Base-by-base conservation (phyloP, 2,113 vertebrate genomes). In the Solea senegalensis region DNA sequence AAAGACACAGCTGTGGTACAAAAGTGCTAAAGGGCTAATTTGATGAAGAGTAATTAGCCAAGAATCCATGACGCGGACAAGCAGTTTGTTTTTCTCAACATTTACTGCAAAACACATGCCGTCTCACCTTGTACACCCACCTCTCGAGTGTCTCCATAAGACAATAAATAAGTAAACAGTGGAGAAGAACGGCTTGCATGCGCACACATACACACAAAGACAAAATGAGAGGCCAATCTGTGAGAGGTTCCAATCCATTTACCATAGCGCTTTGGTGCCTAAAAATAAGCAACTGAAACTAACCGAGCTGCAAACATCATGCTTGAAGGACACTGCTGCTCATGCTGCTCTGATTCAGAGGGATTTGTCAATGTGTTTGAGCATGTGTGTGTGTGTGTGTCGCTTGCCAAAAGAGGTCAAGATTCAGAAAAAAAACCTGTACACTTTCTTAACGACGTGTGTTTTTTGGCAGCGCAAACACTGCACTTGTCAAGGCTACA, bases 81-180 rank as follows among this genome's bases (percentile, higher is more conserved):
- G 53, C 9, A 5, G 27, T 34, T 27, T 28, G 3, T 34, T 56
- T 14, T 39, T 5, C 64, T 3, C 9, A 78, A 81, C 72, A 83
- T 71, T 74, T 49, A 40, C 74, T 40, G 52, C 63, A 70, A 64
- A 63, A 51, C 6, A 13, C 64, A 60, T 44, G 56, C 65, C 15
- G 64, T 80, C 39, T 63, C 69, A 84, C 71, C 64, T 85, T 61
- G 67, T 34, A 34, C 34, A 34, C 34, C 60, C 50, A 49, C 62
- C 55, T 76, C 58, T 41, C 51, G 44, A 59, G 52, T 46, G 41
- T 70, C 65, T 65, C 60, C 53, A 78, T 65, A 55, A 54, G n/a
- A 76, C 60, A 66, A 88, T 91, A 79, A 86, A 90, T 86, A 86
- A 88, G 56, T 86, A 68, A 88, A 82, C 44, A 82, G 70, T 3